These are phyloP conservation scores for Chloroceryle amazona DNA, from an alignment of 2,797 vertebrate genomes.

Conservation along the genomic window DNA sequence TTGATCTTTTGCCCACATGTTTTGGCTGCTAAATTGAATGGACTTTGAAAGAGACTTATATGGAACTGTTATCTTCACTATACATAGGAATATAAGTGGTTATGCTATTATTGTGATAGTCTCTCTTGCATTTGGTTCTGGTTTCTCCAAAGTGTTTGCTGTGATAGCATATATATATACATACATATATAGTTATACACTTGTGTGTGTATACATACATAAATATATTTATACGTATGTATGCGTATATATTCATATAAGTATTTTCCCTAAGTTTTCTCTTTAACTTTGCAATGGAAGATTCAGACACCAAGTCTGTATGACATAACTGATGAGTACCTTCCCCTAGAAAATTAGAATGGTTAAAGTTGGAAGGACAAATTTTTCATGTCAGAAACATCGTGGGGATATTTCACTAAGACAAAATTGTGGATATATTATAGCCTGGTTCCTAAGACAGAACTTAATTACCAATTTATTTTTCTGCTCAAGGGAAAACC, in stretches of 20 bases:
- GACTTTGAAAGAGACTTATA: neutral
- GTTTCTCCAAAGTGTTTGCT: neutral
- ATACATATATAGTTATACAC: neutral
- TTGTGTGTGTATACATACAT: neutral
- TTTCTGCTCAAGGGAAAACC: neutral
- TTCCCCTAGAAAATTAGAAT: neutral
- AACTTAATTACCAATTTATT: neutral
- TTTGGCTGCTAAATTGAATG: neutral
- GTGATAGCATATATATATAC: neutral
- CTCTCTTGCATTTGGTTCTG: neutral
- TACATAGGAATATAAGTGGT: neutral
- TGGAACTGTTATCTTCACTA: neutral
- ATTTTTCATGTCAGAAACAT: neutral
- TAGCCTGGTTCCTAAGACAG: neutral
- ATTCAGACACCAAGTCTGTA: neutral
- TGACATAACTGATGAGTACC: neutral
- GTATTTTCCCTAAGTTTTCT: neutral
- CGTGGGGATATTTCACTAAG: neutral
- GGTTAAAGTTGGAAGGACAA: neutral
- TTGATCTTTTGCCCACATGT: neutral
- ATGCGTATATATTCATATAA: neutral
- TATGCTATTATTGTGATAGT: neutral
- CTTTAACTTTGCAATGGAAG: neutral
- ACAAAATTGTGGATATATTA: neutral
- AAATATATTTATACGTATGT: neutral